Conservation (phyloP, 2,113 vertebrate genomes). For the Lepisosteus oculatus region DNA sequence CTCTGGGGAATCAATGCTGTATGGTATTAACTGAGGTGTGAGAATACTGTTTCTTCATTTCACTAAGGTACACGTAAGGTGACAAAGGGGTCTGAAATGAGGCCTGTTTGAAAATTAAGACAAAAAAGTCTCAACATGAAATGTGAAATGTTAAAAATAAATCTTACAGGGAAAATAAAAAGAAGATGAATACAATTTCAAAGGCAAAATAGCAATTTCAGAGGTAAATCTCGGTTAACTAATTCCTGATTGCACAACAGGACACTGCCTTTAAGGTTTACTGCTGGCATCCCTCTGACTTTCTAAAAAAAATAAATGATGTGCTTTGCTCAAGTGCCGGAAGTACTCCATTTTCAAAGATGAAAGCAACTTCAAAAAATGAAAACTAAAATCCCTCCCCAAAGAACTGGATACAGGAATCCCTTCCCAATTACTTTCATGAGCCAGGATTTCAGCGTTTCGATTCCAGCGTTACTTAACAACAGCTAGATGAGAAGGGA, state of each 20-base stretch:
- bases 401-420: background rate
- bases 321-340: background rate
- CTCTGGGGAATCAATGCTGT: too few species aligned
- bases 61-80: conserved; percentile 11
- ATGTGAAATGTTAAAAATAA: too few species aligned
- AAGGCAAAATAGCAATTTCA: background rate
- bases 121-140: too few species aligned
- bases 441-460: background rate
- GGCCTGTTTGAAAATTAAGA: too few species aligned
- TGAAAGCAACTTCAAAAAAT: background rate
- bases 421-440: background rate
- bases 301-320: background rate
- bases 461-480: too few species aligned
- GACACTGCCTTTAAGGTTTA: conserved; percentile 11
- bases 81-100: too few species aligned
- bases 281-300: background rate
- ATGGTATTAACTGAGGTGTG: too few species aligned
- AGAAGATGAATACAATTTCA: conserved; percentile 12
- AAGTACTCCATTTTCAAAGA: background rate
- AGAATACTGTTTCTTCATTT: conserved; percentile 11
- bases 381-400: background rate
- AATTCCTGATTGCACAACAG: background rate
- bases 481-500: too few species aligned
- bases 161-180: conserved; percentile 17
- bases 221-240: conserved; percentile 22